Percentiles rank a stretch among this genome's conserved stretches.
Conservation (phyloP, 2,888 invertebrate species). For the Athalia rosae region DNA sequence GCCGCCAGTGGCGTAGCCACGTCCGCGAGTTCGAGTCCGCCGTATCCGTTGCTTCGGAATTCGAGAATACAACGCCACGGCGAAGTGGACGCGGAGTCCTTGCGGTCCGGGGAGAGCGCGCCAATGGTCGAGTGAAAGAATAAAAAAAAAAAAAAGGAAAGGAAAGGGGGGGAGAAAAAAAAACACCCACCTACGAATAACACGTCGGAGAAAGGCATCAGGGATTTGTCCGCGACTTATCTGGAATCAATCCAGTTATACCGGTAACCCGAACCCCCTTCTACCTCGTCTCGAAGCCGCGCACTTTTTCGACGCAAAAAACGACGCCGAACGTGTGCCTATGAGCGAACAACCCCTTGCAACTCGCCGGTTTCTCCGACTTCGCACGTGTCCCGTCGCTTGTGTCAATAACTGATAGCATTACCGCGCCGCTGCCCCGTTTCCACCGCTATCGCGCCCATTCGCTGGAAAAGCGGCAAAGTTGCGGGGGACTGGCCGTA, state of each 20-base stretch:
- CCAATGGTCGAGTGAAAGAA: slow-evolving; percentile 54
- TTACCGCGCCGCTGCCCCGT: slow-evolving; percentile 51
- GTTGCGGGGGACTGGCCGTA: neutral
- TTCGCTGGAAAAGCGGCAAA: slow-evolving; percentile 8
- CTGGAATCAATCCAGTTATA: slow-evolving; percentile 67
- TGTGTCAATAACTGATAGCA: slow-evolving; percentile 68
- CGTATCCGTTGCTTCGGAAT: neutral
- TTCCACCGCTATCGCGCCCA: slow-evolving; percentile 47
- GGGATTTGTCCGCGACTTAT: slow-evolving; percentile 67
- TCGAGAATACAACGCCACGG: neutral
- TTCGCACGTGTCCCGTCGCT: slow-evolving; percentile 55
- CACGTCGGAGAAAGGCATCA: slow-evolving; percentile 53
- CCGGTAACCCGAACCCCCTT: slow-evolving; percentile 49
- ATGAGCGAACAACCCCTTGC: neutral
- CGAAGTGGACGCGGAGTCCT: slow-evolving; percentile 13
- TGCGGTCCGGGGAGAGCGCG: slow-evolving; percentile 46
- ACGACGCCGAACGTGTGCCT: no score
- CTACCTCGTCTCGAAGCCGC: neutral
- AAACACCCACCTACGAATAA: slow-evolving; percentile 56
- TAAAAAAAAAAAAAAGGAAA: no score
- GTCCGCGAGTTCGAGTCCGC: neutral
- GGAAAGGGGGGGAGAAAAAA: slow-evolving; percentile 46
- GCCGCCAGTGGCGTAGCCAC: slow-evolving; percentile 35
- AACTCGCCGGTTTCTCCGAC: slow-evolving; percentile 3
- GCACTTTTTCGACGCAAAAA: no score